Evolutionary conservation across 2,888 invertebrate species (phyloP), one percentile per base, ranked within the genome.

Genomic region (Athalia rosae): DNA sequence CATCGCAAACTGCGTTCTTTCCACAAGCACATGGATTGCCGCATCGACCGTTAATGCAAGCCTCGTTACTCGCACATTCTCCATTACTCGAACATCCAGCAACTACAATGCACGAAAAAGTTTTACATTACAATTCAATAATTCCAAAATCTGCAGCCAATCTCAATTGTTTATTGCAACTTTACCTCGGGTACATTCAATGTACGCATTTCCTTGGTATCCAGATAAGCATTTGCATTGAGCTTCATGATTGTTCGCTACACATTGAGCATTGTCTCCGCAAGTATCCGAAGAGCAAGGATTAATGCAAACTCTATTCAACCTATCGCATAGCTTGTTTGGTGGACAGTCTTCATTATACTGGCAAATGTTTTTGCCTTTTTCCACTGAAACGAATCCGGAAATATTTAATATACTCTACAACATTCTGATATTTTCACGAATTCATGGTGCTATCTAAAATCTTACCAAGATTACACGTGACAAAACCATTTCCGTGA

Each of bases 311-410:
- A 95, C 92, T 87, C 97, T 92, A 86, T 96, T 97, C 71, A 96
- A 91, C 83, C 96, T 93, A 89, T 97, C 97, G 88, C 97, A 97
- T 41, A 96, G 91, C 84, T 95, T 94, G 85, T 95, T 93, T n/a
- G 95, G 95, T 76, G 96, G 96, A 87, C 97, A 97, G 86, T 97
- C 97, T 91, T 96, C 96, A 86, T 97, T 97, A 90, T 96, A 96
- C 88, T 97, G 97, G 88, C 97, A 97, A 74, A 96, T 92, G 82
- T 93, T 92, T 83, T 91, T 91, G 80, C 91, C 89, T 63, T 90
- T 88, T 48, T 88, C 86, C 13, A 91, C 92, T 92, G 82, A 56
- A 87, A 85, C 59, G 53, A 79, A 53, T 15, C 41, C 66, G 79
- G 15, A 4, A 67, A 28, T 8, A 45, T 13, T 59, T 47, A 53